These are phyloP conservation scores for Dipodomys merriami DNA, from an alignment of 2,113 vertebrate species.

Conservation along the genomic window DNA sequence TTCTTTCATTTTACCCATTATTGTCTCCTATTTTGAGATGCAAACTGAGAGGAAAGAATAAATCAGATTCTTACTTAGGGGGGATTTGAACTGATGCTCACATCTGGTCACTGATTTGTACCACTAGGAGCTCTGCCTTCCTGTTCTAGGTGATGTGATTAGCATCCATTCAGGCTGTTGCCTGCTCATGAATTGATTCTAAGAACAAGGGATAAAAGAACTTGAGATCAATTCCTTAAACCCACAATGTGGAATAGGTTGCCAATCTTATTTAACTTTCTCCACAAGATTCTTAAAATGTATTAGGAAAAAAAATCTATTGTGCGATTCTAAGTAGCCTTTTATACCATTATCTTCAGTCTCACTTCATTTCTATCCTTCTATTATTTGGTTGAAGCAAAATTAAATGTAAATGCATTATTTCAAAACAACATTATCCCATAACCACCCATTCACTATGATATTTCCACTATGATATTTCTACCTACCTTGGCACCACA, in stretches of 20 bases:
- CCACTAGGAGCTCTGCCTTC: not conserved
- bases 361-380: slow-evolving; percentile 6
- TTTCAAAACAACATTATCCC: not conserved
- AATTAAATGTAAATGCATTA: not conserved
- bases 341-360: not conserved
- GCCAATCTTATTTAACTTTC: not conserved
- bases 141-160: not conserved
- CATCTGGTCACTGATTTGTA: not conserved
- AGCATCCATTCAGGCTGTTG: not conserved
- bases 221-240: not conserved
- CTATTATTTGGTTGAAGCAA: slow-evolving; percentile 26
- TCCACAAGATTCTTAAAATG: not conserved
- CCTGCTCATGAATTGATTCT: not conserved
- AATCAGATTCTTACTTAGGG: not conserved
- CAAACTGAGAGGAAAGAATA: not conserved
- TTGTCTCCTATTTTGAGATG: not conserved
- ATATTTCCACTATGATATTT: not conserved
- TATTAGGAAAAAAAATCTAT: not conserved
- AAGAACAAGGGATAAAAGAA: not conserved
- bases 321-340: not conserved
- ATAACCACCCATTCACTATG: not conserved
- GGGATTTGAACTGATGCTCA: not conserved
- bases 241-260: not conserved
- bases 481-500: not conserved
- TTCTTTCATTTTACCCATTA: not conserved